Evolutionary conservation across 2,113 vertebrate genomes (phyloP), one percentile per base, ranked within the genome.

Genomic region (Loxodonta africana): DNA sequence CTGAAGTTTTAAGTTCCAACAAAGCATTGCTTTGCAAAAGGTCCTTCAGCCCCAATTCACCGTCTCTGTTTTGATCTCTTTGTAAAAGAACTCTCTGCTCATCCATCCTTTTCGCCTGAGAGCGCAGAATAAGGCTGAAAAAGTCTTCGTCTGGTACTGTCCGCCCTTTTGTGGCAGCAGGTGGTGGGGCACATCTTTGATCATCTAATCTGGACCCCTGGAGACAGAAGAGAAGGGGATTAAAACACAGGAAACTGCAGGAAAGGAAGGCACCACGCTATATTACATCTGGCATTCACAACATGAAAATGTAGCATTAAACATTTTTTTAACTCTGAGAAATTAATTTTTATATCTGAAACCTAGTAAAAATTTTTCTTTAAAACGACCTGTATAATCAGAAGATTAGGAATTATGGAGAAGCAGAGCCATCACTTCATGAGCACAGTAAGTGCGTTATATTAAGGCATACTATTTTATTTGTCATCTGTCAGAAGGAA

Each of bases 131-230:
- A 96, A 99, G 99, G 98, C 99, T 99, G 97, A 99, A 99, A 96
- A 99, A 99, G 98, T 99, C 99, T 98, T 99, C 99, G 67, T 99
- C 99, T 0, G 99, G 99, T 82, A 99, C 99, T 0, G 99, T 99
- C 30, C 99, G 98, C 28, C 99, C 99, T 94, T 99, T 99, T 21
- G 98, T 96, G 1, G 98, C 97, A 44, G 98, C 98, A 12, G 99
- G 95, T 30, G 99, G 99, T 69, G 99, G 99, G 60, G 99, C 99
- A 91, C 99, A 99, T 46, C 76, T 48, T 14, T 99, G 99, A 98
- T 99, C 99, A 44, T 99, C 99, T 97, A 99, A 98, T 77, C 99
- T 99, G 37, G 99, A 99, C 1, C 99, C 99, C 99, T 99, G 57
- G 10, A 95, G 81, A 91, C 8, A 3, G 37, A 91, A 23, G 23